A percentile compares a stretch with the other conserved stretches of the same genome.
phyloP scores from a whole-genome alignment of 2,113 vertebrate species.

The Rhinolophus ferrumequinum region DNA sequence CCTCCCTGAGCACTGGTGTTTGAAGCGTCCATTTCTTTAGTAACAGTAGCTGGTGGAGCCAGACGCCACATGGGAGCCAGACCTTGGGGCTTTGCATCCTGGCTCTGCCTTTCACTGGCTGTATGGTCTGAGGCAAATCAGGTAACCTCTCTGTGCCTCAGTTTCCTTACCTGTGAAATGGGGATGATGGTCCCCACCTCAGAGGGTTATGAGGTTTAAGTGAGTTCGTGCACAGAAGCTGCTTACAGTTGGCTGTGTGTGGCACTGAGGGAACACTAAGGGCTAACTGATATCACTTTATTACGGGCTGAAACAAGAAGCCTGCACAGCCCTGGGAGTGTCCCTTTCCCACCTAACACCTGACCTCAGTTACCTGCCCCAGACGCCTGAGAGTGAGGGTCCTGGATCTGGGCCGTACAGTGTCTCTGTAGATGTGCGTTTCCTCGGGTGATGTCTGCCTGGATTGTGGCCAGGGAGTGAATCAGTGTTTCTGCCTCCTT shows the following conservation, averaged over 20 bases:
- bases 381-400: accelerated
- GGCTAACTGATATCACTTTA: background rate
- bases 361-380: background rate
- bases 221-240: background rate
- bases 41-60: too few species aligned
- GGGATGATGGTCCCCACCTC: background rate
- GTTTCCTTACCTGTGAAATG: background rate
- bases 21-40: background rate
- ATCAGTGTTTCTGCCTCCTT: background rate
- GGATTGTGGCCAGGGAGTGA: background rate
- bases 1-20: background rate
- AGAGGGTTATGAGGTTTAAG: background rate
- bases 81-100: background rate
- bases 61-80: background rate
- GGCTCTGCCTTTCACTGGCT: background rate
- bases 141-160: background rate
- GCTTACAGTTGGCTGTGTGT: too few species aligned
- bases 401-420: background rate
- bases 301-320: accelerated
- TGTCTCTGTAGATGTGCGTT: background rate
- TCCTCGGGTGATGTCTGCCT: too few species aligned
- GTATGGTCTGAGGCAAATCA: background rate
- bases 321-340: background rate
- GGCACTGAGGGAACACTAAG: background rate
- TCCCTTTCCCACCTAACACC: background rate